These are phyloP conservation scores for Gobionotothen gibberifrons DNA, from an alignment of 2,797 vertebrate genomes.

Conservation along the genomic window DNA sequence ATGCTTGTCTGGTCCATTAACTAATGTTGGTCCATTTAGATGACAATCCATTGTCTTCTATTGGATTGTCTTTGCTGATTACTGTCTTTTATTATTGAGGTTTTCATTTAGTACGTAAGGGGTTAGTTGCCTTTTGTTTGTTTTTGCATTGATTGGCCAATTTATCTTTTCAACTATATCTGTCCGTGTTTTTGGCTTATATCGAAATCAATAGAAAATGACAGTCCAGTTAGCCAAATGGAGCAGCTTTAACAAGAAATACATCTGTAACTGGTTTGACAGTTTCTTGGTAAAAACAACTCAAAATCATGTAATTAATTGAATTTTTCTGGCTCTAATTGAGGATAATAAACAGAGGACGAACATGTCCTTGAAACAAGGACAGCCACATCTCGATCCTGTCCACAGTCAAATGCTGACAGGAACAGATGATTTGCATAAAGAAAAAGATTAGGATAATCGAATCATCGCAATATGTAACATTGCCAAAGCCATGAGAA, in stretches of 20 bases:
- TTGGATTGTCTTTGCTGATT: not conserved
- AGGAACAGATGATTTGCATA: slow-evolving; percentile 55
- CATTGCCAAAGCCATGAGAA: not conserved
- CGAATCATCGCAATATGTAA: not conserved
- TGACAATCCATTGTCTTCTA: not conserved
- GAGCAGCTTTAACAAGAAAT: not conserved
- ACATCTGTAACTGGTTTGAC: not conserved
- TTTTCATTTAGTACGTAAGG: not conserved
- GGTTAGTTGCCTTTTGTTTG: not conserved
- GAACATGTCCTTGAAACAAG: slow-evolving; percentile 17
- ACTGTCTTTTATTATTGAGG: not conserved
- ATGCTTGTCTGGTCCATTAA: not conserved
- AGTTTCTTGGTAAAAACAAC: not conserved
- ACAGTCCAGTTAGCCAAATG: not conserved
- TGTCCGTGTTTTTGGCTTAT: not conserved
- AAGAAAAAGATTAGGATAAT: slow-evolving; percentile 9
- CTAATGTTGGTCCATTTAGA: not conserved
- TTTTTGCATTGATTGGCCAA: not conserved
- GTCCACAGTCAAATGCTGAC: slow-evolving; percentile 47
- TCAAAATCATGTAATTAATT: not conserved
- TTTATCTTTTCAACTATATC: not conserved
- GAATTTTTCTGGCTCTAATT: not conserved
- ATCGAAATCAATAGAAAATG: not conserved
- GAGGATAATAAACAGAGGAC: slow-evolving; percentile 5
- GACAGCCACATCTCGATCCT: slow-evolving; percentile 21